Percentiles rank a stretch among this genome's conserved stretches.
Conservation (phyloP, 1,140 invertebrate species). For the Vanessa atalanta region DNA sequence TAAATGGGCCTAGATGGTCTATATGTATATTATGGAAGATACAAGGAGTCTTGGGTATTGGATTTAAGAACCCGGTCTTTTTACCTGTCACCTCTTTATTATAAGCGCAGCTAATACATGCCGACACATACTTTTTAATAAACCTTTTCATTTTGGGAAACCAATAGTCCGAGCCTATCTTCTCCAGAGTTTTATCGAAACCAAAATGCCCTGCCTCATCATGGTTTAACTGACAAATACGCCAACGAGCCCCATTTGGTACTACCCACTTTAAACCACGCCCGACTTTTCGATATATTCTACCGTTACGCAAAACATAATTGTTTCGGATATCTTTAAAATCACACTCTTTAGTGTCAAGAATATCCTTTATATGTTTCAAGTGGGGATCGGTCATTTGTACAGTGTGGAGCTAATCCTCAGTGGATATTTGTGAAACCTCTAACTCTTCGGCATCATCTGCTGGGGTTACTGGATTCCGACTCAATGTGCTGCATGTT, state of each 20-base stretch:
- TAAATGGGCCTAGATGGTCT: constrained; percentile 47
- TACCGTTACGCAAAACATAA: no score
- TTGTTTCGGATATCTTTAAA: no score
- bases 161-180: constrained; percentile 27
- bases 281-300: no score
- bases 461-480: not conserved
- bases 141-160: no score
- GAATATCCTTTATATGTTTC: not conserved
- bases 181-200: constrained; percentile 39
- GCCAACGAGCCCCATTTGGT: constrained; percentile 40
- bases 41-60: constrained; percentile 38
- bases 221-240: constrained; percentile 36
- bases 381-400: not conserved
- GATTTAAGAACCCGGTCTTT: constrained; percentile 39
- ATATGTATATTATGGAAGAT: constrained; percentile 47
- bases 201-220: constrained; percentile 45
- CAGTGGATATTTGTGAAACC: not conserved
- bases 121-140: no score
- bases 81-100: constrained; percentile 20
- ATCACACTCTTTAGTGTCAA: no score
- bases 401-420: not conserved
- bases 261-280: constrained; percentile 34
- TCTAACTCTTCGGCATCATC: not conserved
- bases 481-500: constrained; percentile 5
- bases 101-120: constrained; percentile 43